These are phyloP conservation scores for Oscheius myriophilus DNA, from an alignment of 2,888 invertebrate species.

Conservation along the genomic window DNA sequence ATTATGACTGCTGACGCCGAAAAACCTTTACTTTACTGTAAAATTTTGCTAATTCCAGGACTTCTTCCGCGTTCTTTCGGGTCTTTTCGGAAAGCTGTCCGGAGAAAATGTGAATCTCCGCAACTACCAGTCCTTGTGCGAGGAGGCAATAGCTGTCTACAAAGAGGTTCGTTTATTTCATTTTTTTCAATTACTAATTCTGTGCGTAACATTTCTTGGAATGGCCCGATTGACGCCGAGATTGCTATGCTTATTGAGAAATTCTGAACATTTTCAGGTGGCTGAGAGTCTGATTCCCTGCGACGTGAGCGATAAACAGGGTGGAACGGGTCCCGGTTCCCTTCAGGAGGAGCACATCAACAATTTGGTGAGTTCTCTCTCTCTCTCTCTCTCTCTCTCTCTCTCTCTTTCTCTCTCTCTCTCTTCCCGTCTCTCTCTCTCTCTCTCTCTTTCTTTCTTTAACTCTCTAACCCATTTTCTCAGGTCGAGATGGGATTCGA, in stretches of 20 bases:
- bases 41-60: constrained; percentile 24
- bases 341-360: constrained; percentile 8
- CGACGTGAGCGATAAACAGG: neutral
- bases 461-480: too few relatives aligned
- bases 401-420: constrained; percentile 19
- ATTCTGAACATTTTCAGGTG: neutral
- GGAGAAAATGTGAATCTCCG: constrained; percentile 35
- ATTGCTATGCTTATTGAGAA: too few relatives aligned
- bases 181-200: neutral
- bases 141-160: constrained; percentile 46
- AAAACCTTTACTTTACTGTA: too few relatives aligned
- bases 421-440: too few relatives aligned
- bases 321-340: neutral
- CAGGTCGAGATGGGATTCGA: constrained; percentile 63
- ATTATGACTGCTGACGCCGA: too few relatives aligned
- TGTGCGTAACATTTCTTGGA: too few relatives aligned
- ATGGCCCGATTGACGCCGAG: too few relatives aligned
- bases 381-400: too few relatives aligned
- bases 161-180: constrained; percentile 38
- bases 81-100: constrained; percentile 31
- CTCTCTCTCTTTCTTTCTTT: too few relatives aligned
- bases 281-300: neutral
- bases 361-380: too few relatives aligned
- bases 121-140: constrained; percentile 38
- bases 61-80: constrained; percentile 34